Conservation (phyloP, 2,113 vertebrate genomes). For the Anhinga rufa region DNA sequence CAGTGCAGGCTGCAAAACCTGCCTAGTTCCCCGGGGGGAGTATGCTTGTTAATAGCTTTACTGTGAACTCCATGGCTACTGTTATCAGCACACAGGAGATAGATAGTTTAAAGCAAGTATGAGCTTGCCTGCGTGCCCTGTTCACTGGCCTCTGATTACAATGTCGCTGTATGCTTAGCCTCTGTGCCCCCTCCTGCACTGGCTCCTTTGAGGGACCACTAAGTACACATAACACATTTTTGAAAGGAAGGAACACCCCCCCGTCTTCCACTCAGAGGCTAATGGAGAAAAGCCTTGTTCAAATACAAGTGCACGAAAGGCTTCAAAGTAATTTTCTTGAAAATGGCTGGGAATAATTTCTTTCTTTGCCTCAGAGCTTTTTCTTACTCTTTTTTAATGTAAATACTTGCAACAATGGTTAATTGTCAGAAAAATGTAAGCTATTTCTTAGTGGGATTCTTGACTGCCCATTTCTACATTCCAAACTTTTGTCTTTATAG, state of each 20-base stretch:
- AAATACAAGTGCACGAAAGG: not conserved
- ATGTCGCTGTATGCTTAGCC: not conserved
- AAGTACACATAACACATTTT: not conserved
- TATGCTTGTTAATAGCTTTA: not conserved
- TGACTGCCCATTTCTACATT: constrained; percentile 32
- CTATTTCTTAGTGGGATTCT: constrained; percentile 30
- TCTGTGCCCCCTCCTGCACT: not conserved
- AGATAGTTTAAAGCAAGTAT: not conserved
- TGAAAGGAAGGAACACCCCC: not conserved
- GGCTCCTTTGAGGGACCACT: not conserved
- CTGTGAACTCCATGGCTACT: rapidly evolving
- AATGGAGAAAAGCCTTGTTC: constrained; percentile 6
- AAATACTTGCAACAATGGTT: constrained; percentile 35
- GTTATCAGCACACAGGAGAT: not conserved
- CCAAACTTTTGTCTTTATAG: constrained; percentile 26
- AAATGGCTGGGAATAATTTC: not conserved
- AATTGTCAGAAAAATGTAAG: constrained; percentile 43
- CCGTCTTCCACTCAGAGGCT: not conserved
- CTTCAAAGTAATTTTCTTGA: not conserved
- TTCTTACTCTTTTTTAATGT: not conserved
- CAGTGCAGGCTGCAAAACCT: not conserved
- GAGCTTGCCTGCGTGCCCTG: not conserved
- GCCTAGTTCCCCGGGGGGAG: not conserved
- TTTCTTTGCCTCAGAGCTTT: not conserved
- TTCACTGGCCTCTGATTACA: not conserved